These are phyloP conservation scores for Polyploca ridens DNA, from an alignment of 2,888 invertebrate genomes.

Conservation along the genomic window DNA sequence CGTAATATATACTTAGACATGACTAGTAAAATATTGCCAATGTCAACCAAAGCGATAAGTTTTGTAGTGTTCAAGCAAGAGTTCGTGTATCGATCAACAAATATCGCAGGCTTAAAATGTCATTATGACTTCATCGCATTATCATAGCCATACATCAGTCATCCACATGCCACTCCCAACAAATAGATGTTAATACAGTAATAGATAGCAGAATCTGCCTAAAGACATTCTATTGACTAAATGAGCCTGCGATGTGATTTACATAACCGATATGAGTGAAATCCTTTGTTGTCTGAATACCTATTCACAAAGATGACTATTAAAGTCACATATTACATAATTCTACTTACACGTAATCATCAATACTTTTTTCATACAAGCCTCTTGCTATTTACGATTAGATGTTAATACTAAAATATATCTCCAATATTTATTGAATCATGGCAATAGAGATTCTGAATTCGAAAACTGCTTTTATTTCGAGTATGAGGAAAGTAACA, in stretches of 20 bases:
- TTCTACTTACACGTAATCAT: slow-evolving; percentile 35
- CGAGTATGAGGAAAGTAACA: no score
- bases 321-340: slow-evolving; percentile 52
- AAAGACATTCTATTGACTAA: slow-evolving; percentile 60
- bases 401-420: no score
- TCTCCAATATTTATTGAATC: no score
- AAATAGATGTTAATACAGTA: slow-evolving; percentile 58
- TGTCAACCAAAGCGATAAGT: neutral
- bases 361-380: slow-evolving; percentile 27
- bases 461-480: no score
- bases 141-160: slow-evolving; percentile 60
- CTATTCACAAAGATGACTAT: slow-evolving; percentile 61
- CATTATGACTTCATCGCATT: slow-evolving; percentile 66
- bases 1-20: neutral
- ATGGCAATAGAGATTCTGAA: no score
- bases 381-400: no score
- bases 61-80: slow-evolving; percentile 23
- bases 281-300: slow-evolving; percentile 74
- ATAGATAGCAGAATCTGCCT: slow-evolving; percentile 54
- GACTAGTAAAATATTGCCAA: slow-evolving; percentile 5
- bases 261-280: slow-evolving; percentile 69
- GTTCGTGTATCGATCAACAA: slow-evolving; percentile 19
- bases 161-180: slow-evolving; percentile 58
- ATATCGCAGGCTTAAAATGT: slow-evolving; percentile 48
- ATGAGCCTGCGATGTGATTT: slow-evolving; percentile 60